A percentile compares a stretch with the other conserved stretches of the same genome.
These are phyloP conservation scores for Urocynchramus pylzowi DNA, from an alignment of 2,113 vertebrate genomes.

Conservation along the genomic window DNA sequence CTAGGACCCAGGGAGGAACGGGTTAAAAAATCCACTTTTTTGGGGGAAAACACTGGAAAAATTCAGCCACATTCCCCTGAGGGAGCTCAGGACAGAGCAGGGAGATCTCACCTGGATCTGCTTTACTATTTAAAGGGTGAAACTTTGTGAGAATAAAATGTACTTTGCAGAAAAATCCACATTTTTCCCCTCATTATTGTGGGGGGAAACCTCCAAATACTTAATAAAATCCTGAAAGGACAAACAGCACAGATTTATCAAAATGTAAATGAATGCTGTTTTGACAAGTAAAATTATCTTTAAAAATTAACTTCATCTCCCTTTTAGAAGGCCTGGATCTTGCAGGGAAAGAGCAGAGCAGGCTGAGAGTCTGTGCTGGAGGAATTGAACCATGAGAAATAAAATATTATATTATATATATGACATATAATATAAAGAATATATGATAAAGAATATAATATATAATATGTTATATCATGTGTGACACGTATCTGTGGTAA, in stretches of 20 bases:
- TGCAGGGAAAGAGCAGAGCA: neutral
- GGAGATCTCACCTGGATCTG: neutral
- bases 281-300: neutral
- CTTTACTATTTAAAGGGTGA: neutral
- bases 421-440: neutral
- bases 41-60: neutral
- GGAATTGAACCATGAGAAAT: neutral
- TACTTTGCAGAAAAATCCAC: neutral
- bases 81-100: neutral
- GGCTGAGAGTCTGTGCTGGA: neutral
- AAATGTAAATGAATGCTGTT: neutral
- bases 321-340: neutral
- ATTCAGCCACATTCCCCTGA: neutral
- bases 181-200: fast-evolving
- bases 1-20: neutral
- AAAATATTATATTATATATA: neutral
- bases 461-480: no score
- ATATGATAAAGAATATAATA: no score
- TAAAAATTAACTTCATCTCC: fast-evolving
- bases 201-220: fast-evolving
- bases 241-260: neutral
- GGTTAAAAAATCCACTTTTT: neutral
- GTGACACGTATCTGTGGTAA: no score
- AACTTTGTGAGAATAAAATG: neutral
- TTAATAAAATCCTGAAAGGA: neutral